phyloP scores from a whole-genome alignment of 2,888 invertebrate species.

The Podotricha telesiphe region DNA sequence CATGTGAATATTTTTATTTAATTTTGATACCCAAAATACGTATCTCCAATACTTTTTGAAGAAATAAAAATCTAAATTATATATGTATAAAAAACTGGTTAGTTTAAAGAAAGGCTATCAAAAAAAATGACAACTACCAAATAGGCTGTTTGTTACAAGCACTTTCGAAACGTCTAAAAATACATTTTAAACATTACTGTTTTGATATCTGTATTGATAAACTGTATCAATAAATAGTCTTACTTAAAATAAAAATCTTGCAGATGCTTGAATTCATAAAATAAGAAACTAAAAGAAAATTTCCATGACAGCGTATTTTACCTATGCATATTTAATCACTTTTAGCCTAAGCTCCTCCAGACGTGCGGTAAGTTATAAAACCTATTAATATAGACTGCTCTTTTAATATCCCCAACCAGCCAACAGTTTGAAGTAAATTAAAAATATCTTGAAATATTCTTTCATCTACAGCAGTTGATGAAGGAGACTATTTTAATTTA shows the following conservation, averaged over 20 bases:
- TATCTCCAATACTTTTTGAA: too few relatives aligned
- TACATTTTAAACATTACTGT: too few relatives aligned
- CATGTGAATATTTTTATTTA: too few relatives aligned
- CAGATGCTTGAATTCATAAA: not conserved
- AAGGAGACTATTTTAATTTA: conserved; percentile 10
- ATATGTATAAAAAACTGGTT: too few relatives aligned
- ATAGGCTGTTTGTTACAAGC: too few relatives aligned
- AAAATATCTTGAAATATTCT: not conserved
- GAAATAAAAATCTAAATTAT: too few relatives aligned
- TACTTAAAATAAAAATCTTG: conserved; percentile 29
- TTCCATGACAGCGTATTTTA: not conserved
- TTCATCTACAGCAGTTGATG: not conserved
- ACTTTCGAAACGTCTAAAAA: too few relatives aligned
- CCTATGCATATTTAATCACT: not conserved
- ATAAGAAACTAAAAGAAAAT: not conserved
- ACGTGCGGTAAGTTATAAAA: conserved; percentile 7
- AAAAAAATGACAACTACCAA: too few relatives aligned
- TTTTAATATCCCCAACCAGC: conserved; percentile 12
- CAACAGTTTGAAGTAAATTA: conserved; percentile 16
- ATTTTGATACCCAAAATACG: too few relatives aligned
- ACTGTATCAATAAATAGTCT: not conserved
- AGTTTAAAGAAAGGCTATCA: too few relatives aligned
- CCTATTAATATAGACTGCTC: conserved; percentile 13
- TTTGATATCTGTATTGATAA: too few relatives aligned
- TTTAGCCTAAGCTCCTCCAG: conserved; percentile 6